Base-by-base conservation (phyloP, 2,888 invertebrate genomes). In the Ametastegia equiseti region DNA sequence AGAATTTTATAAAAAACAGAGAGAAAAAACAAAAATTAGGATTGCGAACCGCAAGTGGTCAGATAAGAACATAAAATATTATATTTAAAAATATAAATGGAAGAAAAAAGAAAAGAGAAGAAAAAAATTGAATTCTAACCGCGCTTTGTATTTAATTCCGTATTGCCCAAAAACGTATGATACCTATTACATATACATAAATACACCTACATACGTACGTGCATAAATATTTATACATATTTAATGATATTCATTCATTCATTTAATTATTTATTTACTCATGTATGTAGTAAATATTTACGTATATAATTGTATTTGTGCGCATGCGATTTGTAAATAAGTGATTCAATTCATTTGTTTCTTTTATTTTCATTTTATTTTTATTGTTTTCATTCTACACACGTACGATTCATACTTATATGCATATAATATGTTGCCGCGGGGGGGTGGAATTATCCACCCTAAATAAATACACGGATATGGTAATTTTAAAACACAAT, bases 181-280 rank as follows among this genome's bases (percentile, higher is more conserved):
- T 84, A 83, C 83, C 82, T 82, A 84, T 85, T 82, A 83, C 82
- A 83, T 80, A 50, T 75, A 69, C 4, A 45, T 11, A 45, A 6
- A 69, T 13, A n/a, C 15, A 67, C 63, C 3, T 63, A 63, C 30
- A 84, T 83, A 82, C 60, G 81, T 82, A 57, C 80, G 47, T 79
- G 27, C 27, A 57, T 30, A 81, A 73, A 27, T 67, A 80, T 19
- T 13, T 45, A 65, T 65, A 65, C 7, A 23, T 27, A 45, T 69
- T 23, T 13, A 11, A 36, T 23, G 36, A 15, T 45, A 45, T 71
- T 71, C 27, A 19, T 67, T 67, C 39, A 67, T 39, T 67, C 19
- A 39, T 67, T 39, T 19, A 39, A 39, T 39, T 39, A 39, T 60
- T 30, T 30, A 60, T 60, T 13, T 54, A 54, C 23, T 15, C 27